Conservation (phyloP, 2,113 vertebrate species). For the Kryptolebias marmoratus region DNA sequence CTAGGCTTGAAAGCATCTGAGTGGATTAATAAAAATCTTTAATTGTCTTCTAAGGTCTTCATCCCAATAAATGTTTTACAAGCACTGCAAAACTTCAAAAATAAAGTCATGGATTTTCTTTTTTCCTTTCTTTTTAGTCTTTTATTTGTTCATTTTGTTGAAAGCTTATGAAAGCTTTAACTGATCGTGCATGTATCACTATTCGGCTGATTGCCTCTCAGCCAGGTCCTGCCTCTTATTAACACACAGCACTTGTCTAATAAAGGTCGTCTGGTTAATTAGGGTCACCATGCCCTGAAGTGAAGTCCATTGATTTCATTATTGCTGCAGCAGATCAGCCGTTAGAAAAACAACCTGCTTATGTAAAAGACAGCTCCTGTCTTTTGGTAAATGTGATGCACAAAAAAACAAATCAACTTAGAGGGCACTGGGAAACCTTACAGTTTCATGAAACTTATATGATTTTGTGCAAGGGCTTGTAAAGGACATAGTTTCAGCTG, state of each 20-base stretch:
- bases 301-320: conserved; percentile 15
- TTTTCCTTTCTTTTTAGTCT: no score
- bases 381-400: not conserved
- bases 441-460: not conserved
- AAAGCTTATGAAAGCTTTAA: not conserved
- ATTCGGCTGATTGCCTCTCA: not conserved
- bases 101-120: no score
- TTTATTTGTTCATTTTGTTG: no score
- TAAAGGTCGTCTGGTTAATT: conserved; percentile 15
- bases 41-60: no score
- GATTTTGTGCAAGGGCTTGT: not conserved
- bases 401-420: not conserved
- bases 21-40: no score
- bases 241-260: not conserved
- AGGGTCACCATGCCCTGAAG: conserved; percentile 19
- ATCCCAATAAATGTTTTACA: no score
- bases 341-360: not conserved
- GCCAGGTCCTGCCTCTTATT: not conserved
- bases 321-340: not conserved
- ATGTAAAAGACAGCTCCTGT: not conserved
- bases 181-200: not conserved
- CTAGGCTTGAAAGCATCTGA: no score
- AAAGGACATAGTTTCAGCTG: not conserved
- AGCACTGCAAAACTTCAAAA: no score
- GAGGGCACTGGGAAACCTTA: not conserved